Conservation (phyloP, 2,888 invertebrate genomes). For the Fabriciana adippe region DNA sequence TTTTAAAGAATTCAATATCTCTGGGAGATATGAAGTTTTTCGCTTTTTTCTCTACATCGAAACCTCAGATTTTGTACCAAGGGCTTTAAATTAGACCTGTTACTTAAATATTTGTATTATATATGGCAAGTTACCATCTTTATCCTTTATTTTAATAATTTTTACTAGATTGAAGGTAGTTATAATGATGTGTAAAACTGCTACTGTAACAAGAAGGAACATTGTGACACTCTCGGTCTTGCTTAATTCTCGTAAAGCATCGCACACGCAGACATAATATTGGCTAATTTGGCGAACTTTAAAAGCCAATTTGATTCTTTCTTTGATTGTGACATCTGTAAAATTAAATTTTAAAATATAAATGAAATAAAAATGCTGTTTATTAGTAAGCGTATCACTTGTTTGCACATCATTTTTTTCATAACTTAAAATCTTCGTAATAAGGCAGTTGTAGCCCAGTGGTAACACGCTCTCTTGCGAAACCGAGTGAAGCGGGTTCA, state of each 20-base stretch:
- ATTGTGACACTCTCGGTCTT: constrained; percentile 2
- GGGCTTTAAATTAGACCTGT: no score
- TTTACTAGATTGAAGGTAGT: constrained; percentile 5
- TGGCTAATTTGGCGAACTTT: constrained; percentile 5
- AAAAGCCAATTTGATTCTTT: constrained; percentile 5
- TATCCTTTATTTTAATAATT: not conserved
- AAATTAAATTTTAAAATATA: constrained; percentile 1
- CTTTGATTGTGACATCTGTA: not conserved
- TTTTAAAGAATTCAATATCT: no score
- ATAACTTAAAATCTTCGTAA: no score
- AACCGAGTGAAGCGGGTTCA: no score
- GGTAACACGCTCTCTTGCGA: no score
- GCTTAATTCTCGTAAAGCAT: constrained; percentile 11
- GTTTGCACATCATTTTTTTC: no score
- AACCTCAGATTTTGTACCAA: no score
- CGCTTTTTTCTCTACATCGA: no score
- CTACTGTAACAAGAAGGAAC: constrained; percentile 9
- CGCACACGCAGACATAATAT: constrained; percentile 12
- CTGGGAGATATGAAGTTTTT: no score
- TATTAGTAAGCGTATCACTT: no score
- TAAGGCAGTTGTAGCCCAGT: no score
- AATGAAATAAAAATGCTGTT: not conserved
- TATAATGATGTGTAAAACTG: not conserved
- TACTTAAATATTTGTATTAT: no score
- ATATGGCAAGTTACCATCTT: not conserved